Evolutionary conservation across 64 coral and sea anemone genomes (phyloP).

Genomic region (Pocillopora verrucosa): DNA sequence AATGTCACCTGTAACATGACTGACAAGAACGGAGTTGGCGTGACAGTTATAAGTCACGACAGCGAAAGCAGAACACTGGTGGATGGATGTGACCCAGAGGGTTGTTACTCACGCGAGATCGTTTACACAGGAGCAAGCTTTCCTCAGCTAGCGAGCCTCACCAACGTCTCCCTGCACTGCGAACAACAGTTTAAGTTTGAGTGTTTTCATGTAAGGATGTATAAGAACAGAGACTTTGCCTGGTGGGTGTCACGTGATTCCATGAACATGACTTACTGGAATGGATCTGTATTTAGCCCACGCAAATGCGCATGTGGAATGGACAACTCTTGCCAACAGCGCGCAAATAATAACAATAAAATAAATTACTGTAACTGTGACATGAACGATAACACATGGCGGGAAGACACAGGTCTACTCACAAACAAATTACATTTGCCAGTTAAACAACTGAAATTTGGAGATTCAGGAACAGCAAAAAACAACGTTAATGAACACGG

Average conservation of each 20-base stretch:
- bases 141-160: not conserved
- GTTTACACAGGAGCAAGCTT: not conserved
- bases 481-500: not conserved
- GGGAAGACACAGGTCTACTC: not conserved
- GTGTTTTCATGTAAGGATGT: not conserved
- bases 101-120: not conserved
- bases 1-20: constrained; percentile 21
- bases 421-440: not conserved
- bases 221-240: not conserved
- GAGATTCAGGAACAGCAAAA: not conserved
- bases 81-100: not conserved
- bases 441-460: not conserved
- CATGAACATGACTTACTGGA: not conserved
- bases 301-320: not conserved
- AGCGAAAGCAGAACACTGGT: constrained; percentile 34
- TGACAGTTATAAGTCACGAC: constrained; percentile 34
- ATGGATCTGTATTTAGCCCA: not conserved
- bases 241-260: constrained; percentile 3
- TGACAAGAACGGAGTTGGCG: constrained; percentile 44
- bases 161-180: not conserved
- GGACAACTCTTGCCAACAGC: not conserved
- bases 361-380: not conserved
- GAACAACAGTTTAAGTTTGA: constrained; percentile 32
- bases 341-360: no score
- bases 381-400: not conserved